Evolutionary conservation across 2,797 vertebrate genomes (phyloP).

Genomic region (Knipowitschia caucasica): DNA sequence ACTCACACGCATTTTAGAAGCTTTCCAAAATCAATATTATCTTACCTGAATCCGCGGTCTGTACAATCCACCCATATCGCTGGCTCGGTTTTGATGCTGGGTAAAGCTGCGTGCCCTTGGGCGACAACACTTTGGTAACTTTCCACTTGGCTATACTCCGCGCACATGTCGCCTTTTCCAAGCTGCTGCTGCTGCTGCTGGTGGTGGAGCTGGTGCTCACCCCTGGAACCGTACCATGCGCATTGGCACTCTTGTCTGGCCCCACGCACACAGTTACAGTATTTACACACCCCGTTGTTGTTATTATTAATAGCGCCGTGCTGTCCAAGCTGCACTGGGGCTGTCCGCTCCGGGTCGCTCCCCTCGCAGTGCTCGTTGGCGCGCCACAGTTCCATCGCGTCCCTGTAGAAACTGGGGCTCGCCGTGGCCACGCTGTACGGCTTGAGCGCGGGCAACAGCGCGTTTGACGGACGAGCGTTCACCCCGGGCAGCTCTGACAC

Average conservation of each 20-base stretch:
- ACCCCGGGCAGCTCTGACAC: constrained; percentile 19
- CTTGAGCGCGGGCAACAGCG: constrained; percentile 27
- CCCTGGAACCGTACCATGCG: constrained; percentile 35
- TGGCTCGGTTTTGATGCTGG: constrained; percentile 60
- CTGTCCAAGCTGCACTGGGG: background rate
- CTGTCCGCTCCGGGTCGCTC: constrained; percentile 24
- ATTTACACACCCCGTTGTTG: constrained; percentile 51
- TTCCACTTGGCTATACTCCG: constrained; percentile 55
- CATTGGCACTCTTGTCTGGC: constrained; percentile 50
- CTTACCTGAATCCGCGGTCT: constrained; percentile 62
- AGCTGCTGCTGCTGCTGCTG: no score
- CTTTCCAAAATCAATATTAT: background rate
- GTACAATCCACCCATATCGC: constrained; percentile 52
- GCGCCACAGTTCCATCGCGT: constrained; percentile 45
- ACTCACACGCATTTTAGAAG: background rate
- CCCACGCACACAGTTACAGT: constrained; percentile 46
- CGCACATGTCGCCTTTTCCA: constrained; percentile 20
- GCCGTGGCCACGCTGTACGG: constrained; percentile 19
- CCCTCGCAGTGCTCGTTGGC: constrained; percentile 36
- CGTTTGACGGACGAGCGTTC: constrained; percentile 27
- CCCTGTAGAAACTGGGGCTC: constrained; percentile 26
- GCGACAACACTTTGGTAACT: constrained; percentile 54
- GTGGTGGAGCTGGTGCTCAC: constrained; percentile 39
- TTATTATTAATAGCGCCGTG: no score
- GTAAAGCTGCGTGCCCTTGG: constrained; percentile 37